A percentile compares a stretch with the other conserved stretches of the same genome.
Evolutionary conservation across 2,888 invertebrate species (phyloP).

Genomic region (Sthenelais limicola): DNA sequence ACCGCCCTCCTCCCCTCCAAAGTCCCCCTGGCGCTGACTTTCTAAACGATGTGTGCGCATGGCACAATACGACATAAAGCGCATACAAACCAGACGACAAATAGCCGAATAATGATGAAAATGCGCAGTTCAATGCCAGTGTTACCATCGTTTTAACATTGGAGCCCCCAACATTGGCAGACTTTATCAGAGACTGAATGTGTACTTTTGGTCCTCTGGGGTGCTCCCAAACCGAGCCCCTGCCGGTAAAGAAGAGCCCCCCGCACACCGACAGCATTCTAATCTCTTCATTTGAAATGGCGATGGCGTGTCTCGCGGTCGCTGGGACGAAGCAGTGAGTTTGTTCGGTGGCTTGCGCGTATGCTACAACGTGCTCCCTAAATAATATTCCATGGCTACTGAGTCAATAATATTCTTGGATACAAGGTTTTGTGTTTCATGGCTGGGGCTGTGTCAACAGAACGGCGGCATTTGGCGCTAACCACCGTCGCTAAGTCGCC

Average conservation of each 20-base stretch:
- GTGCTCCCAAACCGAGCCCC: slow-evolving; percentile 17
- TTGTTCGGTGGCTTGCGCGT: no score
- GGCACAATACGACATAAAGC: slow-evolving; percentile 21
- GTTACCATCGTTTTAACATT: no score
- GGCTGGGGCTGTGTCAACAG: slow-evolving; percentile 5
- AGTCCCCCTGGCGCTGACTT: not conserved
- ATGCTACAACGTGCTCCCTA: slow-evolving; percentile 18
- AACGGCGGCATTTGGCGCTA: not conserved
- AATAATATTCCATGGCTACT: slow-evolving; percentile 16
- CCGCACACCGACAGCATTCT: slow-evolving; percentile 22
- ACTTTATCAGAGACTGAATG: no score
- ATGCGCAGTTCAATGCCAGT: slow-evolving; percentile 6
- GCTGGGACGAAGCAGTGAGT: no score
- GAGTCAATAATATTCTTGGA: slow-evolving; percentile 32
- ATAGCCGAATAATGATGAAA: slow-evolving; percentile 38
- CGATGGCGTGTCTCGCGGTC: slow-evolving; percentile 12
- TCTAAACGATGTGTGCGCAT: slow-evolving; percentile 20
- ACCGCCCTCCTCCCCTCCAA: not conserved
- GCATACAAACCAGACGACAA: slow-evolving; percentile 10
- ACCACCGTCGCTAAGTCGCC: no score
- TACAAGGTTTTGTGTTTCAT: slow-evolving; percentile 37
- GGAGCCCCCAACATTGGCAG: no score
- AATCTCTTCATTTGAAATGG: slow-evolving; percentile 36
- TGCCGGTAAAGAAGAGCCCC: slow-evolving; percentile 14
- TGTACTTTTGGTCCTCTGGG: slow-evolving; percentile 22